Percentiles rank a stretch among this genome's conserved stretches.
These are phyloP conservation scores for Amniataba percoides DNA, from an alignment of 2,797 vertebrate species.

Conservation along the genomic window DNA sequence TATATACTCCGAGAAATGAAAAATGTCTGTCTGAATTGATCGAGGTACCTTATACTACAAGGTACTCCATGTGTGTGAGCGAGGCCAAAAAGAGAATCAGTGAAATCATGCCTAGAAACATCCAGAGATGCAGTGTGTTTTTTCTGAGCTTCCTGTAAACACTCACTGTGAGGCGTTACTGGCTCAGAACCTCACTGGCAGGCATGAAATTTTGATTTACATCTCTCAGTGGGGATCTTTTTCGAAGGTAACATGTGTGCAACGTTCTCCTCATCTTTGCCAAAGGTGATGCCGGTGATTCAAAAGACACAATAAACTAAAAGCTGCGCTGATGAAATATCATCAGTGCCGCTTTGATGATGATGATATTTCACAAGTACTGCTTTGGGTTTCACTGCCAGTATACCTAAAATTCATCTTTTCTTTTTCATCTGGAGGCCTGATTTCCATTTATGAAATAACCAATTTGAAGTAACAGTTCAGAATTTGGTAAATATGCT, in stretches of 20 bases:
- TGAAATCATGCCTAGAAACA: slow-evolving; percentile 39
- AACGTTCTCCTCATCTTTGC: slow-evolving; percentile 26
- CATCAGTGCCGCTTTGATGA: not conserved
- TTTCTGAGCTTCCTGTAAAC: slow-evolving; percentile 38
- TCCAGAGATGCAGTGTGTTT: slow-evolving; percentile 18
- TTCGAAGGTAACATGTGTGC: slow-evolving; percentile 29
- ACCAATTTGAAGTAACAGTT: slow-evolving; percentile 18
- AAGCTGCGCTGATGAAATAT: slow-evolving; percentile 12
- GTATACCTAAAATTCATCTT: not conserved
- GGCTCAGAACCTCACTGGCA: slow-evolving; percentile 19
- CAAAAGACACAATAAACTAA: slow-evolving; percentile 11
- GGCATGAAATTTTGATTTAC: slow-evolving; percentile 52
- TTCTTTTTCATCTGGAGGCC: slow-evolving; percentile 4
- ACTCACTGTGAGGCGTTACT: slow-evolving; percentile 23
- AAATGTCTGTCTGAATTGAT: slow-evolving; percentile 36
- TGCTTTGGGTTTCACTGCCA: slow-evolving; percentile 11
- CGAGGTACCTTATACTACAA: slow-evolving; percentile 9
- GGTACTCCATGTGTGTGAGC: slow-evolving; percentile 21
- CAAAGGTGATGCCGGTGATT: slow-evolving; percentile 21
- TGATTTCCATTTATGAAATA: slow-evolving; percentile 22
- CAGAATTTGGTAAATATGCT: not conserved
- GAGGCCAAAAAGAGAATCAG: slow-evolving; percentile 31
- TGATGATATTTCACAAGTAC: not conserved
- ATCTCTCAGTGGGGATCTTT: slow-evolving; percentile 34
- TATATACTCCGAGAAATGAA: slow-evolving; percentile 24